A percentile compares a stretch with the other conserved stretches of the same genome.
Evolutionary conservation across 1,140 invertebrate species (phyloP).

Genomic region (Heliconius eleuchia): DNA sequence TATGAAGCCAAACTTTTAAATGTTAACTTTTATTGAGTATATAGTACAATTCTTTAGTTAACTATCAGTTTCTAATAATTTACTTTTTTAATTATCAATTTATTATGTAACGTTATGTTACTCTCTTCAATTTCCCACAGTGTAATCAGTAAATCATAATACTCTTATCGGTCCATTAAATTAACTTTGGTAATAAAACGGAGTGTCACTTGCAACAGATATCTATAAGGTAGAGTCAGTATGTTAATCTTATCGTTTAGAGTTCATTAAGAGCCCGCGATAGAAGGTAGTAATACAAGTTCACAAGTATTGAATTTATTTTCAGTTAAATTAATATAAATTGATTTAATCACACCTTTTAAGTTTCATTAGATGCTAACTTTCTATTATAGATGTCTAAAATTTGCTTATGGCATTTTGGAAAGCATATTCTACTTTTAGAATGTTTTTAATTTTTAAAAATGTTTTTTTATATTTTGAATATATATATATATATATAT

Average conservation of each 20-base stretch:
- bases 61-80: not conserved
- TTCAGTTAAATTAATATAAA: constrained; percentile 3
- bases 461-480: too few species aligned
- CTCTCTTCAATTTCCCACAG: not conserved
- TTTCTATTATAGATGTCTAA: not conserved
- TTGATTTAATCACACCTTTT: not conserved
- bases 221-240: constrained; percentile 12
- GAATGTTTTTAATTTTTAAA: too few species aligned
- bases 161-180: constrained; percentile 8
- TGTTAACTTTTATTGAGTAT: not conserved
- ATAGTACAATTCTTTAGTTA: not conserved
- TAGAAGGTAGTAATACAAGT: constrained; percentile 1
- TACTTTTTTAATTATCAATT: not conserved
- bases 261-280: constrained; percentile 3
- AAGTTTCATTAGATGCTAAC: not conserved
- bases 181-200: constrained; percentile 6
- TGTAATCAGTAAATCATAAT: constrained; percentile 10
- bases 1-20: not conserved
- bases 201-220: constrained; percentile 1
- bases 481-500: too few species aligned
- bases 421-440: too few species aligned
- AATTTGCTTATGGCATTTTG: not conserved
- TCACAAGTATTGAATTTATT: not conserved
- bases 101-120: constrained; percentile 8
- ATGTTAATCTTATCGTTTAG: constrained; percentile 9